phyloP scores from a whole-genome alignment of 2,113 vertebrate species.

The Ammodytes marinus region DNA sequence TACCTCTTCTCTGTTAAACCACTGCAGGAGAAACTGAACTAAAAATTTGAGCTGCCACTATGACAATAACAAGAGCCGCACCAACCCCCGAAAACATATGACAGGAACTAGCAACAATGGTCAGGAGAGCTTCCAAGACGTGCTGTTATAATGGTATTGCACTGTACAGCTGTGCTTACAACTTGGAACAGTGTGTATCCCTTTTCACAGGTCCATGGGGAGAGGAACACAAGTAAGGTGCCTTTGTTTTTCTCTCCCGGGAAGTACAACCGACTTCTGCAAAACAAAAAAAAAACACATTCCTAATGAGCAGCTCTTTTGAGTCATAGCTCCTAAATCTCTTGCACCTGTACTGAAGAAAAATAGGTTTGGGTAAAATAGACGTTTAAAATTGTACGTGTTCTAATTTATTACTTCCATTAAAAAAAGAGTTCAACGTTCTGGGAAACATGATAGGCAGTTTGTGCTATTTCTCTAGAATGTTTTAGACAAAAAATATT shows the following conservation, averaged over 20 bases:
- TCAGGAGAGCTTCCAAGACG: conserved; percentile 36
- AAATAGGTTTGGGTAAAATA: not conserved
- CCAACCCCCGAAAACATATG: conserved; percentile 31
- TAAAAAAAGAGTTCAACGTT: too few relatives aligned
- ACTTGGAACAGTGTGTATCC: conserved; percentile 48
- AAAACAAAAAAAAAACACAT: conserved; percentile 26
- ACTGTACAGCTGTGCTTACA: conserved; percentile 51
- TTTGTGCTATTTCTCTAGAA: not conserved
- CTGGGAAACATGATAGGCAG: not conserved
- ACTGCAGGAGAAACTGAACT: conserved; percentile 38
- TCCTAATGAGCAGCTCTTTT: not conserved
- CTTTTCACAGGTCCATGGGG: conserved; percentile 44
- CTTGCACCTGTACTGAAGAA: not conserved
- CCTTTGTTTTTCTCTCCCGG: conserved; percentile 42
- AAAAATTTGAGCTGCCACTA: conserved; percentile 60
- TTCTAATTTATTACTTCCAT: not conserved
- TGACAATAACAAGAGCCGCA: conserved; percentile 45
- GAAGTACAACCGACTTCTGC: conserved; percentile 11
- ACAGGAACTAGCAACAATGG: conserved; percentile 30
- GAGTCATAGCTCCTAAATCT: not conserved
- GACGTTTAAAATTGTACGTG: not conserved
- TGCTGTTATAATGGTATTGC: conserved; percentile 54
- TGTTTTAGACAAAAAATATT: not conserved
- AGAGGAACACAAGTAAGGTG: conserved; percentile 36
- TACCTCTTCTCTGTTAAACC: conserved; percentile 31